A percentile compares a stretch with the other conserved stretches of the same genome.
These are phyloP conservation scores for Symphodus melops DNA, from an alignment of 2,113 vertebrate genomes.

Conservation along the genomic window DNA sequence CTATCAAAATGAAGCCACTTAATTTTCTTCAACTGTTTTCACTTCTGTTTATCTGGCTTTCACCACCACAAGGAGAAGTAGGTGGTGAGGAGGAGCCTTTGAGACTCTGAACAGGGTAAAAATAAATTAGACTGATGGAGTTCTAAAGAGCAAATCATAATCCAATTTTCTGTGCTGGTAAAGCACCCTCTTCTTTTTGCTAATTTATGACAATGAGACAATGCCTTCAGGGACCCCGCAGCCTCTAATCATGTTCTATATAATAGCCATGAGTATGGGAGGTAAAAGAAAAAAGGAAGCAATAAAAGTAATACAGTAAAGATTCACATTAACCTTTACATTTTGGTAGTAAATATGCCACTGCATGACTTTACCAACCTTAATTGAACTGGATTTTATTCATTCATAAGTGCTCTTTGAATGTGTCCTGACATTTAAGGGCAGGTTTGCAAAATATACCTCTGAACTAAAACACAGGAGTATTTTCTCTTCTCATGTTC, in stretches of 20 bases:
- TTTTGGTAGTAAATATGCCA: slow-evolving; percentile 5
- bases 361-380: slow-evolving; percentile 48
- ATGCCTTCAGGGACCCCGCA: slow-evolving; percentile 48
- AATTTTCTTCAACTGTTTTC: slow-evolving; percentile 20
- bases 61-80: slow-evolving; percentile 17
- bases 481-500: no score
- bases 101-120: slow-evolving; percentile 47
- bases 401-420: slow-evolving; percentile 55
- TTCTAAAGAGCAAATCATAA: slow-evolving; percentile 76
- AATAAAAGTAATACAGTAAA: slow-evolving; percentile 37
- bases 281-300: no score
- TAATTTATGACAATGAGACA: slow-evolving; percentile 66
- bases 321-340: slow-evolving; percentile 78
- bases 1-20: not conserved
- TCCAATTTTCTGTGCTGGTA: slow-evolving; percentile 73
- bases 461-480: not conserved
- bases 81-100: slow-evolving; percentile 23
- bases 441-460: slow-evolving; percentile 6
- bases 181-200: slow-evolving; percentile 49
- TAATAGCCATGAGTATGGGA: slow-evolving; percentile 32
- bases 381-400: slow-evolving; percentile 62
- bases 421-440: slow-evolving; percentile 1
- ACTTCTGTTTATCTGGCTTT: slow-evolving; percentile 28
- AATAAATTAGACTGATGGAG: slow-evolving; percentile 69
- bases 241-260: slow-evolving; percentile 44